Evolutionary conservation across 2,888 invertebrate species (phyloP).

Genomic region (Ophraella communa): DNA sequence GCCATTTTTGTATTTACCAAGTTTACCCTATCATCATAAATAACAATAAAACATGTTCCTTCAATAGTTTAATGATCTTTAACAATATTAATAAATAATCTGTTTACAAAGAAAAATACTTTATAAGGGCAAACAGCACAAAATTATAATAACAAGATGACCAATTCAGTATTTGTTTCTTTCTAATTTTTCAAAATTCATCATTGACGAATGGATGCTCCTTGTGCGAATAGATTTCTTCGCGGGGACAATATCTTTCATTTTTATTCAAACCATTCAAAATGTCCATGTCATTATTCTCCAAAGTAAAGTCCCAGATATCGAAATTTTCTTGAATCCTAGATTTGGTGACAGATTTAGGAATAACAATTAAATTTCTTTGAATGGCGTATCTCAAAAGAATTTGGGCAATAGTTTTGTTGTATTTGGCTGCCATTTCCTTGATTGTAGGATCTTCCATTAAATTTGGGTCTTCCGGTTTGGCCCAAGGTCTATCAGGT

Average conservation of each 20-base stretch:
- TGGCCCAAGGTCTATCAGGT: slow-evolving; percentile 84
- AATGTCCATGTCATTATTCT: slow-evolving; percentile 67
- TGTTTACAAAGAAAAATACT: not conserved
- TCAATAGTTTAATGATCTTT: too few species aligned
- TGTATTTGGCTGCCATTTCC: slow-evolving; percentile 67
- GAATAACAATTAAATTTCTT: slow-evolving; percentile 76
- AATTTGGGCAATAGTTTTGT: slow-evolving; percentile 75
- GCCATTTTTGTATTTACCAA: too few species aligned
- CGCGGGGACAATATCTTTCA: slow-evolving; percentile 71
- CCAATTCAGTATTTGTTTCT: too few species aligned
- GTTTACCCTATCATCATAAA: too few species aligned
- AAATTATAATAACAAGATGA: not conserved
- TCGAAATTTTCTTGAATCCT: slow-evolving; percentile 73
- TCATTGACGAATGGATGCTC: slow-evolving; percentile 48
- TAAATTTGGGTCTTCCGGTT: slow-evolving; percentile 74
- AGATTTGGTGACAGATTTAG: slow-evolving; percentile 78
- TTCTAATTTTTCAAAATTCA: slow-evolving; percentile 40
- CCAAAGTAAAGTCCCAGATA: slow-evolving; percentile 76
- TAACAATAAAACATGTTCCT: too few species aligned
- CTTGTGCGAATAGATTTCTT: slow-evolving; percentile 56
- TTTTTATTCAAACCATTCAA: slow-evolving; percentile 76
- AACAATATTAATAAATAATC: too few species aligned
- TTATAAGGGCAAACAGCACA: not conserved
- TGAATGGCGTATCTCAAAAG: slow-evolving; percentile 71
- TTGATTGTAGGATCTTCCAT: slow-evolving; percentile 77